Base-by-base conservation (phyloP, 2,888 invertebrate genomes). In the Meteorus cinctellus region DNA sequence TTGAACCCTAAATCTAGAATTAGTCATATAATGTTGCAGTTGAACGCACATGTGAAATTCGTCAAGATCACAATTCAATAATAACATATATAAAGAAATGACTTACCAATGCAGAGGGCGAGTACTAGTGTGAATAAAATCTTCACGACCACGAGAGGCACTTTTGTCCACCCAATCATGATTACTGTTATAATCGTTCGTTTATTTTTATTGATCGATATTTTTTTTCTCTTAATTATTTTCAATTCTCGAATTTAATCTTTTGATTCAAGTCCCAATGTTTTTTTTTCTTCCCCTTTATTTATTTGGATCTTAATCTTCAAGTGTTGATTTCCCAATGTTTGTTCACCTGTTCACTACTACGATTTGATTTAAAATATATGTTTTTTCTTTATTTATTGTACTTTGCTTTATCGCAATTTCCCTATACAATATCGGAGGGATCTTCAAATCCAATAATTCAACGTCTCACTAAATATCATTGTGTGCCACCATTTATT, bases 21-120 rank as follows among this genome's bases (percentile, higher is more conserved):
- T 34, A 1, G 8, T 34, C 34, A 6, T 2, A 8, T 8, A 6
- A 34, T 34, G 4, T 34, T 34, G 1, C 34, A 8, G 8, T 6
- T 34, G 8, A 34, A 34, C 8, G 34, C 8, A 34, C 34, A 34
- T 4, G 8, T 6, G 8, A 34, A 6, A 8, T 34, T 34, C 8
- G 8, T 41, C 41, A 41, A 2, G 8, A 41, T 41, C 41, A 41
- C 4, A 12, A 12, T 41, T 12, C 12, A 1, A 41, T 41, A 41
- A 2, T 12, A 8, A 41, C 8, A 41, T 12, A 6, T 34, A 8
- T 6, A 4, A 70, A 14, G 8, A 59, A 34, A 36, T 63, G 10
- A 72, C 79, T 79, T 70, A 81, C 81, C 79, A 73, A 81, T 77
- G 68, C 78, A 79, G 27, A 78, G 70, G 65, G 74, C 68, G 31